These are phyloP conservation scores for Drosophila flavopinicola DNA, from an alignment of 2,888 invertebrate species.

Conservation along the genomic window DNA sequence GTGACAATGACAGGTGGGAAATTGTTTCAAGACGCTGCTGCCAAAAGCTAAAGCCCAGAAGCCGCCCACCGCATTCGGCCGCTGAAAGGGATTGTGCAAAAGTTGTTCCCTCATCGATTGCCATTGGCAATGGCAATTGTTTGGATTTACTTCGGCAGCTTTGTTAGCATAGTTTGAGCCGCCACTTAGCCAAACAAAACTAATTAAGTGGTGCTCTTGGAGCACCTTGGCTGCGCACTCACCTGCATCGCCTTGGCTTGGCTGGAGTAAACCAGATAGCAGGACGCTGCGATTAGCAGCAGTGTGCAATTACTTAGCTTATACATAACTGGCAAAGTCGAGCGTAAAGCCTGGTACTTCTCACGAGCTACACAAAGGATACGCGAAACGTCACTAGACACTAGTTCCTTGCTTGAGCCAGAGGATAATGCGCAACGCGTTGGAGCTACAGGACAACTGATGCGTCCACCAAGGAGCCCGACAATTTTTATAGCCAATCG, in stretches of 20 bases:
- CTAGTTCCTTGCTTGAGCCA: constrained; percentile 17
- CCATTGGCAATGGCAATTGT: not conserved
- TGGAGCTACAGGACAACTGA: constrained; percentile 57
- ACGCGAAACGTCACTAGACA: constrained; percentile 21
- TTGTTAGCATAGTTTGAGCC: not conserved
- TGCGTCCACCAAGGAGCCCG: constrained; percentile 35
- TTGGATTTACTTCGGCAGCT: constrained; percentile 6
- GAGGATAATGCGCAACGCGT: constrained; percentile 37
- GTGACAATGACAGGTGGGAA: constrained; percentile 54
- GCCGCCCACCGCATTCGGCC: not conserved
- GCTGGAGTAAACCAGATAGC: constrained; percentile 68
- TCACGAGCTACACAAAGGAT: constrained; percentile 31
- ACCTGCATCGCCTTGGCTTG: constrained; percentile 75
- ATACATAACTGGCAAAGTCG: constrained; percentile 62
- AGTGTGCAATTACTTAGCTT: constrained; percentile 73
- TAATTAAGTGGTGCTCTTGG: constrained; percentile 61
- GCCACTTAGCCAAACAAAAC: constrained; percentile 51
- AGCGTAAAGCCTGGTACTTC: constrained; percentile 8
- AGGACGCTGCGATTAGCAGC: constrained; percentile 73
- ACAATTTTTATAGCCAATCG: constrained; percentile 71
- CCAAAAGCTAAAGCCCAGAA: constrained; percentile 14
- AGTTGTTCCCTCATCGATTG: constrained; percentile 1
- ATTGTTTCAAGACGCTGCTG: constrained; percentile 37
- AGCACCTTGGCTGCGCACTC: constrained; percentile 42
- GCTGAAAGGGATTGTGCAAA: constrained; percentile 2